These are phyloP conservation scores for Pseudanteris insignis DNA, from an alignment of 2,888 invertebrate species.

Conservation along the genomic window DNA sequence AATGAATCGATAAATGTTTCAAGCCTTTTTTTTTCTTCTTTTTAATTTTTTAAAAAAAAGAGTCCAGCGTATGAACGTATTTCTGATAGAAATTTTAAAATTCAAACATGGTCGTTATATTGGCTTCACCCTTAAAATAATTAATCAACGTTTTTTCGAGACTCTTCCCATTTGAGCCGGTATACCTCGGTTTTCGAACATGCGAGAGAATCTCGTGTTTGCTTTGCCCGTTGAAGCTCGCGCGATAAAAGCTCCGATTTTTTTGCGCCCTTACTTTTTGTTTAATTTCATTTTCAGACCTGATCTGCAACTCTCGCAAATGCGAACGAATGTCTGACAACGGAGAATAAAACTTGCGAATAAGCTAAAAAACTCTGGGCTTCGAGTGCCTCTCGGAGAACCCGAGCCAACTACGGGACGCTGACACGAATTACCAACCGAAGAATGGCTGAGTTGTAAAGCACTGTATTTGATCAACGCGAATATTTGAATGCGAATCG, in stretches of 20 bases:
- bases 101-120: too few relatives aligned
- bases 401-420: conserved; percentile 35
- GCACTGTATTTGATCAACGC: conserved; percentile 34
- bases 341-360: conserved; percentile 29
- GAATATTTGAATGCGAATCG: conserved; percentile 40
- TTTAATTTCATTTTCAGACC: conserved; percentile 30
- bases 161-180: too few relatives aligned
- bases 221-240: conserved; percentile 17
- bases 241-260: conserved; percentile 23
- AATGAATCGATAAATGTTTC: too few relatives aligned
- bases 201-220: neutral
- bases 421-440: conserved; percentile 39
- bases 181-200: too few relatives aligned
- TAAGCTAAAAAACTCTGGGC: conserved; percentile 33
- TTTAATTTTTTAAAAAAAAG: too few relatives aligned
- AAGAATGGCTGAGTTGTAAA: conserved; percentile 35
- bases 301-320: conserved; percentile 33
- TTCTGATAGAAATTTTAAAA: too few relatives aligned
- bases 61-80: too few relatives aligned
- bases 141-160: too few relatives aligned
- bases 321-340: conserved; percentile 17
- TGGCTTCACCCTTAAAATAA: too few relatives aligned
- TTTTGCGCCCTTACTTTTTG: conserved; percentile 21
- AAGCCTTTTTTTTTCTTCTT: too few relatives aligned
- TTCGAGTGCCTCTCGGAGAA: conserved; percentile 27